Evolutionary conservation across 2,113 vertebrate genomes (phyloP).

Genomic region (Platichthys flesus): DNA sequence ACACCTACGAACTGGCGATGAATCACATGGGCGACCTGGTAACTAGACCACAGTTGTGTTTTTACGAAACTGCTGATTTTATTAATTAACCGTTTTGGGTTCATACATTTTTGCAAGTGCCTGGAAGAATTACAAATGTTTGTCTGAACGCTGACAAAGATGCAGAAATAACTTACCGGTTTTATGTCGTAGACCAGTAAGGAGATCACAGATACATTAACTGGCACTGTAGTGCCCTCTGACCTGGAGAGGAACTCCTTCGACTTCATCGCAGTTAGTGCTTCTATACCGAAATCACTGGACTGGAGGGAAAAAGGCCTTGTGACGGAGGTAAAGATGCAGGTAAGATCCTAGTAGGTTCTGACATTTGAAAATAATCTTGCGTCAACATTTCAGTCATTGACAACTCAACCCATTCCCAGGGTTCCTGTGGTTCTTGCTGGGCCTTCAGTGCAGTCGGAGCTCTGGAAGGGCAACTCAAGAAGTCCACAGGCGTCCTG

Average conservation of each 20-base stretch:
- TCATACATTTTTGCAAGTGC: too few species aligned
- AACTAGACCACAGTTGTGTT: not conserved
- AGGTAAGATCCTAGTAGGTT: constrained; percentile 68
- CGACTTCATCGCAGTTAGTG: accelerated
- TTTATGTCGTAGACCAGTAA: constrained; percentile 76
- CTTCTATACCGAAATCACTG: constrained; percentile 61
- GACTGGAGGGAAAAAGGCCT: constrained; percentile 86
- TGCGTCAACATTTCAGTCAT: not conserved
- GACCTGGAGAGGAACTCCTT: not conserved
- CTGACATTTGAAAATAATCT: not conserved
- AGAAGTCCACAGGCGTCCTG: constrained; percentile 66
- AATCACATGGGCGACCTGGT: constrained; percentile 90
- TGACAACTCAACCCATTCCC: not conserved
- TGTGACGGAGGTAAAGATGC: constrained; percentile 85
- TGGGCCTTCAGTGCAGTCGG: constrained; percentile 82
- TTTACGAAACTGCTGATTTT: too few species aligned
- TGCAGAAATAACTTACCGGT: not conserved
- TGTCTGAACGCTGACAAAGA: not conserved
- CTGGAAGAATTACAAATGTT: too few species aligned
- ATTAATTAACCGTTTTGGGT: too few species aligned
- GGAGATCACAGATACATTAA: constrained; percentile 74
- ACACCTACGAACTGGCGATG: constrained; percentile 85
- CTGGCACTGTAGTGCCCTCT: constrained; percentile 61
- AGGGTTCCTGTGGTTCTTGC: constrained; percentile 78
- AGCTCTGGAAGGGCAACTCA: constrained; percentile 79